Evolutionary conservation across 1,140 invertebrate genomes (phyloP), one percentile per base, ranked within the genome.

Genomic region (Luehdorfia chinensis): DNA sequence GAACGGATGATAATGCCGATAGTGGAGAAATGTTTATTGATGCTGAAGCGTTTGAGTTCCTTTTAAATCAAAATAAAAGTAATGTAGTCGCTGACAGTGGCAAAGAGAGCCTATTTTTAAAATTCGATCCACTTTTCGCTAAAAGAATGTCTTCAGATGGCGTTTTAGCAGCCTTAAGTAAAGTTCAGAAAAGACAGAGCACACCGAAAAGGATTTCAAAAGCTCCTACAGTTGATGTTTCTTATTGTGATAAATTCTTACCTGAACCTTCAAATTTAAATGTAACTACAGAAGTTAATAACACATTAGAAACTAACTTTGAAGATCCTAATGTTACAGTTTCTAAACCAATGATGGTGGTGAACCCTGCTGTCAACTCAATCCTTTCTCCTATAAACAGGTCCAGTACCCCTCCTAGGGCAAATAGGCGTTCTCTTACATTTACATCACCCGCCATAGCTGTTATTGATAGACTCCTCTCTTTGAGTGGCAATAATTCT

Each of bases 371-470:
- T 27, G 63, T 84, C 1, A 79, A 72, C 43, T 52, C 75, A 32
- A 37, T 67, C 8, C 52, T 66, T 9, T 67, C 71, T 9, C 60
- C 68, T 5, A 71, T 65, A 55, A 80, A 52, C 21, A 70, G 75
- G 53, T 53, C 62, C 21, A 16, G 48, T 7, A 74, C 75, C 27
- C 76, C 75, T 12, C 64, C 66, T 6, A 79, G 64, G 64, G 45
- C 69, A 25, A 83, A 81, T 49, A 64, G 79, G 37, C 76, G 59
- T 30, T 86, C 79, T 30, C 41, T 80, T 41, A 83, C 75, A 36
- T 84, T 83, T 45, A 76, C 77, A 18, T 86, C 83, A 4, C 83
- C 83, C 27, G 83, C 83, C 33, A 84, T 86, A 50, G 79, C 79
- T 50, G 78, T 80, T 52, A 86, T 86, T 57, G 83, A 86, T 49